phyloP scores from a whole-genome alignment of 1,140 invertebrate genomes.

The Neotoxoptera formosana region DNA sequence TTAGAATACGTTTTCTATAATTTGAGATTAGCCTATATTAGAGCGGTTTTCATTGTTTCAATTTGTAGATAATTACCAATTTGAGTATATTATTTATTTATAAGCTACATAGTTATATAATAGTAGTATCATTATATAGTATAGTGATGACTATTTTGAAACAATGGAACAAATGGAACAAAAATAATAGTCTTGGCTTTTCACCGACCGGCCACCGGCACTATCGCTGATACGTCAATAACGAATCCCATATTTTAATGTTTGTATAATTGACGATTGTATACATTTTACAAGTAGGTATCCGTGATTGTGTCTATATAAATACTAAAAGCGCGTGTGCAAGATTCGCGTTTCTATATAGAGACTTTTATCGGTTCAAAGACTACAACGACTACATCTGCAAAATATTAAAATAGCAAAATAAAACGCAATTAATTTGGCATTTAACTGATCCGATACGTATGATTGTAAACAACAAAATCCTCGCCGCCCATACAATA shows the following conservation, averaged over 20 bases:
- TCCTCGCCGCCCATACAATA: neutral
- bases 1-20: neutral
- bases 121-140: neutral
- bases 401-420: slow-evolving; percentile 5
- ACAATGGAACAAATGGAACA: too few species aligned
- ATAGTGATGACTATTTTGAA: neutral
- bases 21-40: neutral
- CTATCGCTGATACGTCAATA: neutral
- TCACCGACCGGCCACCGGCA: neutral
- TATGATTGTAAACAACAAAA: neutral
- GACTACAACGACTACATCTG: neutral
- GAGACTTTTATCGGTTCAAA: neutral
- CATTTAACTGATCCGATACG: neutral
- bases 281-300: neutral
- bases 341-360: neutral
- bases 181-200: neutral
- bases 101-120: neutral
- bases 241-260: neutral
- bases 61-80: neutral
- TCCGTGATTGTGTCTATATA: neutral
- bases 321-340: neutral
- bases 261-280: too few species aligned
- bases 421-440: slow-evolving; percentile 7
- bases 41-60: neutral
- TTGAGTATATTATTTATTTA: neutral